Conservation (phyloP, 2,113 vertebrate genomes). For the Trichechus manatus region DNA sequence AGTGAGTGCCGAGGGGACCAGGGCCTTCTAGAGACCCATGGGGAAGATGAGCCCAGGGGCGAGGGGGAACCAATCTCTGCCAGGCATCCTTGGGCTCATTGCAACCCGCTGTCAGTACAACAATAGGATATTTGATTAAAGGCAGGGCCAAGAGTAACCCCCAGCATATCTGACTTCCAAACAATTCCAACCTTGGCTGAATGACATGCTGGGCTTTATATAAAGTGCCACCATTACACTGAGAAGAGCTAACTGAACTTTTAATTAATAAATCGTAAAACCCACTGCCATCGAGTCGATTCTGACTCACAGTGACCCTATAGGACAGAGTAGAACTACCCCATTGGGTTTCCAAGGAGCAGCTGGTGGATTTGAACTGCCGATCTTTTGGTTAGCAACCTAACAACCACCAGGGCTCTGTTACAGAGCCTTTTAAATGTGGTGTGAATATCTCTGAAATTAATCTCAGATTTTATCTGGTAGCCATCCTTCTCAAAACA, state of each 20-base stretch:
- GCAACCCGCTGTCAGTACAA: no score
- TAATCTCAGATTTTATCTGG: not conserved
- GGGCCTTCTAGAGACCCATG: not conserved
- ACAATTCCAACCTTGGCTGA: accelerated
- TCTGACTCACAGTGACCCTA: no score
- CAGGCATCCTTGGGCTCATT: not conserved
- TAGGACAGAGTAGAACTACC: no score
- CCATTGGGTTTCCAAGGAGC: no score
- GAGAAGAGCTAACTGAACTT: not conserved
- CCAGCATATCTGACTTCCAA: not conserved
- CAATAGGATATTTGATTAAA: not conserved
- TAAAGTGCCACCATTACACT: not conserved
- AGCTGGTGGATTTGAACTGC: no score
- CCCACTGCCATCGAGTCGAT: not conserved
- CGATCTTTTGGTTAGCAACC: no score
- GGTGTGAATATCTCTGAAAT: accelerated
- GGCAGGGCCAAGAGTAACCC: not conserved
- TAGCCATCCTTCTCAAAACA: not conserved
- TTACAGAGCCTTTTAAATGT: no score
- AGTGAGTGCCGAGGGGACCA: not conserved
- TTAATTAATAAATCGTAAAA: not conserved
- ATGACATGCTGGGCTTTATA: not conserved
- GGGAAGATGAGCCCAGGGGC: not conserved
- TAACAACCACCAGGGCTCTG: no score
- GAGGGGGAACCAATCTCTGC: not conserved